Evolutionary conservation across 2,797 vertebrate genomes (phyloP).

Genomic region (Micropoecilia bifurca): DNA sequence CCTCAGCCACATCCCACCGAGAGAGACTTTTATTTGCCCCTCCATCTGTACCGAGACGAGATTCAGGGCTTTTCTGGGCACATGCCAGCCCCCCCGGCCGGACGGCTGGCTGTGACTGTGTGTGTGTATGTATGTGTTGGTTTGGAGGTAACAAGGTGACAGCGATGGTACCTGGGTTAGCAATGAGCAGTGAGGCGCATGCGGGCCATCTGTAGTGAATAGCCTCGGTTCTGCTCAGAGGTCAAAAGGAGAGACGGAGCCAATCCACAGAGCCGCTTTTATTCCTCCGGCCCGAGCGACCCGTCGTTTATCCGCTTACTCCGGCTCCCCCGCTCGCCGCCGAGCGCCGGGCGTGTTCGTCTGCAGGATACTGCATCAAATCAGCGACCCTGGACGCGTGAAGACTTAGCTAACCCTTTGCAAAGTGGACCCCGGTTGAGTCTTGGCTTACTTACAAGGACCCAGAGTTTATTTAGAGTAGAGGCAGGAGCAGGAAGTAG

Average conservation of each 20-base stretch:
- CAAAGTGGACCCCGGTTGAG: constrained; percentile 48
- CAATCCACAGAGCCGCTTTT: constrained; percentile 59
- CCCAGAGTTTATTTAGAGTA: constrained; percentile 28
- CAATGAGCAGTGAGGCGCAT: constrained; percentile 72
- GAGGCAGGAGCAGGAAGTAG: constrained; percentile 19
- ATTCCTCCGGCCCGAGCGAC: constrained; percentile 51
- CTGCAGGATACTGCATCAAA: constrained; percentile 52
- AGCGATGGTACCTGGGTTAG: constrained; percentile 69
- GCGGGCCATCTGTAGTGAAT: constrained; percentile 76
- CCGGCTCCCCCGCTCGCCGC: constrained; percentile 23
- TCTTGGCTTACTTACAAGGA: constrained; percentile 51
- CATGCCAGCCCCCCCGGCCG: constrained; percentile 47
- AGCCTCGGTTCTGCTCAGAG: constrained; percentile 59
- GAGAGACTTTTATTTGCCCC: constrained; percentile 26
- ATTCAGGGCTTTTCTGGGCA: constrained; percentile 46
- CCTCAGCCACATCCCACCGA: constrained; percentile 25
- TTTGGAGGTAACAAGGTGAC: constrained; percentile 69
- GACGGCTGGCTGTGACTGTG: constrained; percentile 48
- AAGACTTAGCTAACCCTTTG: constrained; percentile 50
- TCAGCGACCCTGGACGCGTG: constrained; percentile 40
- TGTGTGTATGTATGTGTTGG: constrained; percentile 56
- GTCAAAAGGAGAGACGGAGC: constrained; percentile 63
- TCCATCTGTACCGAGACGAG: constrained; percentile 40
- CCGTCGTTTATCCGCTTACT: constrained; percentile 39
- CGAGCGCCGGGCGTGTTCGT: constrained; percentile 37